Percentiles rank a stretch among this genome's conserved stretches.
Conservation (phyloP, 2,797 vertebrate species). For the Meriones psammophilus region DNA sequence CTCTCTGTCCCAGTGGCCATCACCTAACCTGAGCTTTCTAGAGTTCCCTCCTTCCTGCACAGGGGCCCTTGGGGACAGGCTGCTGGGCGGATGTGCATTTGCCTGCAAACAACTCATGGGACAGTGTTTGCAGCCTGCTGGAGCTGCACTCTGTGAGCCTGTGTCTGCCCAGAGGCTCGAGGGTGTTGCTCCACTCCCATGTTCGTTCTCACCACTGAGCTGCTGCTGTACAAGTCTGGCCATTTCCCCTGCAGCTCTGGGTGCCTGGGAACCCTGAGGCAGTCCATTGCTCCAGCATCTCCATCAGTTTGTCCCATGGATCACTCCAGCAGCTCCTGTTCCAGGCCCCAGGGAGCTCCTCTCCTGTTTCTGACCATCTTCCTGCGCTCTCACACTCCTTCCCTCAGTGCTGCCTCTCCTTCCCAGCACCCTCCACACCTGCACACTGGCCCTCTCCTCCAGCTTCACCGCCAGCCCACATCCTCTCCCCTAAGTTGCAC, state of each 20-base stretch:
- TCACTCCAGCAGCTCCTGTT: background rate
- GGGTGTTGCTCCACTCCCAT: background rate
- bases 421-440: background rate
- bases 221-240: background rate
- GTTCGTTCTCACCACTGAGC: background rate
- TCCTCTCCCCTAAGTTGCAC: background rate
- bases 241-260: too few species aligned
- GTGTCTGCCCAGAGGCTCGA: background rate
- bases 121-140: background rate
- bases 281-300: too few species aligned
- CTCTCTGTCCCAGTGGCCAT: background rate
- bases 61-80: background rate
- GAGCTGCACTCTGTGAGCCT: background rate
- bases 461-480: background rate
- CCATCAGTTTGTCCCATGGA: background rate
- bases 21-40: background rate
- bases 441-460: background rate
- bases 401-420: background rate
- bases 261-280: background rate
- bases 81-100: background rate
- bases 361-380: background rate
- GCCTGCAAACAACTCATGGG: background rate
- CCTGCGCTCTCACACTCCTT: fast-evolving
- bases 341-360: background rate
- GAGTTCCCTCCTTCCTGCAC: background rate